Percentiles rank a stretch among this genome's conserved stretches.
Conservation (phyloP, 2,797 vertebrate species). For the Oreochromis grahami region DNA sequence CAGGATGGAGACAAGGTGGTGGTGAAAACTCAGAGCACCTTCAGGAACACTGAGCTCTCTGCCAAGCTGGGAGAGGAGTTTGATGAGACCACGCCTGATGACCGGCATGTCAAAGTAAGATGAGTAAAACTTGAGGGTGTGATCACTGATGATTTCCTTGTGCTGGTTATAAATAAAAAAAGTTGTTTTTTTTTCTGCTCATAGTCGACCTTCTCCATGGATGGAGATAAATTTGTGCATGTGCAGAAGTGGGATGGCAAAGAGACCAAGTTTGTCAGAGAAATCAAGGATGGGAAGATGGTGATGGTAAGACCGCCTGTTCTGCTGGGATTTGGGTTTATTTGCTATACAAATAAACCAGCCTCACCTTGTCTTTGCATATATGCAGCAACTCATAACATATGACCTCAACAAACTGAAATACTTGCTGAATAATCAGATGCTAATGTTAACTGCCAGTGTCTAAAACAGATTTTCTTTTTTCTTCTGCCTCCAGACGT, state of each 20-base stretch:
- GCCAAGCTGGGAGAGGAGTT: conserved; percentile 95
- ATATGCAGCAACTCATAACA: not conserved
- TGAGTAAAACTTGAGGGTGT: not conserved
- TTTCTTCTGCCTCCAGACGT: conserved; percentile 77
- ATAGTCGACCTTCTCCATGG: conserved; percentile 87
- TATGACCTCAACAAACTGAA: not conserved
- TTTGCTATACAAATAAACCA: not conserved
- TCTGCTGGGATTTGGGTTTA: not conserved
- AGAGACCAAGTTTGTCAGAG: conserved; percentile 89
- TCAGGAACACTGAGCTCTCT: conserved; percentile 92
- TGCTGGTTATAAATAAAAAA: not conserved
- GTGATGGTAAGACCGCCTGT: conserved; percentile 80
- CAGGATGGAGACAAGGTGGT: conserved; percentile 88
- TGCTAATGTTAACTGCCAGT: not conserved
- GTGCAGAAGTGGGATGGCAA: conserved; percentile 96
- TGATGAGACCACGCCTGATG: conserved; percentile 91
- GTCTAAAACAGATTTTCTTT: not conserved
- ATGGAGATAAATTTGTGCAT: conserved; percentile 88
- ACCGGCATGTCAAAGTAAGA: conserved; percentile 90
- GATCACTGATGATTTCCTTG: not conserved
- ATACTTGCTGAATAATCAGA: not conserved
- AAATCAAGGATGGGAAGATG: conserved; percentile 94
- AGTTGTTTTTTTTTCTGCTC: not conserved
- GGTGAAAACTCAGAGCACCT: conserved; percentile 89
- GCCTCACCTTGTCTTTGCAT: not conserved